phyloP scores from a whole-genome alignment of 2,888 invertebrate species.

The Pseudeuparius sepicola region DNA sequence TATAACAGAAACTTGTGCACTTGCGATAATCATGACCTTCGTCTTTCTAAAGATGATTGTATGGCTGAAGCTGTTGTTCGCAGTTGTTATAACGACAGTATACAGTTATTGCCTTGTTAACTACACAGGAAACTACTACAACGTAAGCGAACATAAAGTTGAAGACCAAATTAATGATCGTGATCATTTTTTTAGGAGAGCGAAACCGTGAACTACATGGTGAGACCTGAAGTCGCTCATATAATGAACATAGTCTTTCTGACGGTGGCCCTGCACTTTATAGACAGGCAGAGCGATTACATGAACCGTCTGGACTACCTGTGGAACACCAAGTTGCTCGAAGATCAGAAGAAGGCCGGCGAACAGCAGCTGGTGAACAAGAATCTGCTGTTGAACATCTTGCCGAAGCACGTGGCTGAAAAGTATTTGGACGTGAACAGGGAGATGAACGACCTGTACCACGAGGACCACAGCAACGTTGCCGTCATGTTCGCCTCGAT shows the following conservation, averaged over 20 bases:
- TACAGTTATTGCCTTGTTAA: conserved; percentile 63
- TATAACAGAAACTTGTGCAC: conserved; percentile 59
- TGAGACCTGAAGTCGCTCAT: conserved; percentile 62
- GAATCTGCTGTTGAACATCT: conserved; percentile 80
- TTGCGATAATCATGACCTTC: conserved; percentile 61
- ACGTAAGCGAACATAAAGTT: conserved; percentile 33
- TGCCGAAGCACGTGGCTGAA: conserved; percentile 85
- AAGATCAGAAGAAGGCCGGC: conserved; percentile 77
- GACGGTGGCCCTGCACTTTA: conserved; percentile 66
- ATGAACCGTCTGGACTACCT: conserved; percentile 73
- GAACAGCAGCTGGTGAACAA: conserved; percentile 82
- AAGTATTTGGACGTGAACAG: conserved; percentile 63
- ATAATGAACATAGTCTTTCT: conserved; percentile 64
- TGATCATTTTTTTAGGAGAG: conserved; percentile 45
- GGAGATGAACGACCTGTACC: conserved; percentile 64
- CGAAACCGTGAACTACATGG: conserved; percentile 58
- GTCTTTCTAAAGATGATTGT: conserved; percentile 79
- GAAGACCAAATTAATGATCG: too few species aligned
- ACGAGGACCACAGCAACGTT: conserved; percentile 76
- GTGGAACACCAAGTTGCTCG: conserved; percentile 66
- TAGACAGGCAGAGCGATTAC: conserved; percentile 83
- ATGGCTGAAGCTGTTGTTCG: conserved; percentile 66
- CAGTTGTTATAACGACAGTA: conserved; percentile 50
- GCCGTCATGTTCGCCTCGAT: conserved; percentile 96
- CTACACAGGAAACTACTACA: conserved; percentile 42